These are phyloP conservation scores for Pontoporia blainvillei DNA, from an alignment of 2,113 vertebrate genomes.

Conservation along the genomic window DNA sequence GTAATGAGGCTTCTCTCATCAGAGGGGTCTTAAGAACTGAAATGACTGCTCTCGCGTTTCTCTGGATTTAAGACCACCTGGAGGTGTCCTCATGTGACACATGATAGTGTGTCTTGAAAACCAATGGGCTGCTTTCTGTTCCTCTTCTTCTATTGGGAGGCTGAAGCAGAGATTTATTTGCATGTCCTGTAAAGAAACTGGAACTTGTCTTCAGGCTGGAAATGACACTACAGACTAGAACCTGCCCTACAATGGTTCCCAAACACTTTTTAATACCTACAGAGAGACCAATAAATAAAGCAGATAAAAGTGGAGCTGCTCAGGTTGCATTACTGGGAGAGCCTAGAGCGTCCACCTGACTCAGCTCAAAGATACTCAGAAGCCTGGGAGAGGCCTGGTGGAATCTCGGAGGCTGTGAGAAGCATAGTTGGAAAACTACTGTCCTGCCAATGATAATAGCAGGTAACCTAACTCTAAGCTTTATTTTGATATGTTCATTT, in stretches of 20 bases:
- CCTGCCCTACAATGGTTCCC: not conserved
- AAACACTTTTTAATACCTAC: conserved; percentile 9
- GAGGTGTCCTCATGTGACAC: not conserved
- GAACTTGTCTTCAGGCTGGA: conserved; percentile 7
- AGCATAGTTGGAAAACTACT: not conserved
- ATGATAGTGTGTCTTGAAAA: not conserved
- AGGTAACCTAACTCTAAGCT: not conserved
- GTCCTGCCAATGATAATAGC: not conserved
- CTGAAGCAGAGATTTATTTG: conserved; percentile 32
- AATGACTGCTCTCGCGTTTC: not conserved
- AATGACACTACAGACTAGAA: not conserved
- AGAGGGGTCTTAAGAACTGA: conserved; percentile 17
- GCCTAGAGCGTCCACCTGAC: not conserved
- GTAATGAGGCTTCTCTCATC: conserved; percentile 51
- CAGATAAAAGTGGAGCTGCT: not conserved
- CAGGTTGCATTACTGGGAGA: not conserved
- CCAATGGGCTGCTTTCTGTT: conserved; percentile 14
- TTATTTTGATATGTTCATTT: not conserved
- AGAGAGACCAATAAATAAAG: conserved; percentile 4
- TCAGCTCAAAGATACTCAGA: not conserved
- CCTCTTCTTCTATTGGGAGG: not conserved
- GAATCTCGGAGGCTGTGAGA: not conserved
- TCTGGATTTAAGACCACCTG: not conserved
- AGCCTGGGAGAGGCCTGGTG: not conserved
- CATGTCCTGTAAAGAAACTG: not conserved